phyloP scores from a whole-genome alignment of 2,888 invertebrate species.

The Synanthedon vespiformis region DNA sequence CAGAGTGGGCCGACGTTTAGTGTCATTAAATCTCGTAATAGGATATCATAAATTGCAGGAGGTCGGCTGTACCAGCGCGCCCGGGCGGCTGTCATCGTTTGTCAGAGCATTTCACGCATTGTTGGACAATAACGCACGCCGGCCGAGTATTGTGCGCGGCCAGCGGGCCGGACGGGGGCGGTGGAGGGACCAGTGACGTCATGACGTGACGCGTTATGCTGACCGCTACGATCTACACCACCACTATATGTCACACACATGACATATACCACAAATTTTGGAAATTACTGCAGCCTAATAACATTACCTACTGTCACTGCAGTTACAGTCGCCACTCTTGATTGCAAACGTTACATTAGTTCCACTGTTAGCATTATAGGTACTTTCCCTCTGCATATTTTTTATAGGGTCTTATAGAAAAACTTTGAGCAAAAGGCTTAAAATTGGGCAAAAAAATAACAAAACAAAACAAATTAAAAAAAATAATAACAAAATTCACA shows the following conservation, averaged over 20 bases:
- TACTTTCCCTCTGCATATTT: no score
- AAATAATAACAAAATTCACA: no score
- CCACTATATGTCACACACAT: neutral
- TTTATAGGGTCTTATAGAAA: no score
- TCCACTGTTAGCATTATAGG: no score
- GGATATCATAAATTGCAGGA: constrained; percentile 68
- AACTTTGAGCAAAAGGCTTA: no score
- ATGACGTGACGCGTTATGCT: constrained; percentile 27
- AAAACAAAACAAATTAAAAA: no score
- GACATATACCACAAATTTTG: neutral
- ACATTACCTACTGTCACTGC: neutral
- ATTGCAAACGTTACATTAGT: no score
- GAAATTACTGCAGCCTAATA: neutral
- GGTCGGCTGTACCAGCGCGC: constrained; percentile 52
- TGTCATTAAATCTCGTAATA: constrained; percentile 70
- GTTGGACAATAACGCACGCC: constrained; percentile 66
- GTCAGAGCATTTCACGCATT: constrained; percentile 71
- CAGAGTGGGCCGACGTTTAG: constrained; percentile 52
- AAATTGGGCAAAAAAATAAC: no score
- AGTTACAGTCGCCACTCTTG: neutral
- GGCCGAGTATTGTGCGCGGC: constrained; percentile 41
- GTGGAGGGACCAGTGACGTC: neutral
- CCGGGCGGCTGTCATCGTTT: constrained; percentile 69
- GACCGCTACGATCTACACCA: constrained; percentile 14
- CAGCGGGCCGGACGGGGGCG: constrained; percentile 25